phyloP scores from a whole-genome alignment of 1,140 invertebrate genomes.

The Bombus picipes region DNA sequence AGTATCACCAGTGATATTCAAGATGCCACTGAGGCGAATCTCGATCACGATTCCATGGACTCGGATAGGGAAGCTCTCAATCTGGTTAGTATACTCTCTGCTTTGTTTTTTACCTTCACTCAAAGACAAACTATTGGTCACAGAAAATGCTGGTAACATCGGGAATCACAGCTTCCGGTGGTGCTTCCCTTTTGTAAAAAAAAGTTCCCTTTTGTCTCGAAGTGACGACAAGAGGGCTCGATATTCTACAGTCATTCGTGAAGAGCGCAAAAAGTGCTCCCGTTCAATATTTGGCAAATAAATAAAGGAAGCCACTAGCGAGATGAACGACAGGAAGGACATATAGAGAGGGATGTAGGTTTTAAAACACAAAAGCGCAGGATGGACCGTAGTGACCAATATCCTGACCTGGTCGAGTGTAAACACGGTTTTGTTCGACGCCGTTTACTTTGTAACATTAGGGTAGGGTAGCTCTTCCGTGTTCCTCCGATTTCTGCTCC shows the following conservation, averaged over 20 bases:
- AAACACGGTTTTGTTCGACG: constrained; percentile 74
- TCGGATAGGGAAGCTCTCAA: constrained; percentile 84
- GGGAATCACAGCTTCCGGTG: constrained; percentile 26
- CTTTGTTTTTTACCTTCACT: neutral
- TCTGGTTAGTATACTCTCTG: constrained; percentile 76
- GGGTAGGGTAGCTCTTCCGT: constrained; percentile 60
- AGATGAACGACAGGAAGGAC: constrained; percentile 35
- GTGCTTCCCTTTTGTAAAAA: neutral
- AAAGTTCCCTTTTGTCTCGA: neutral
- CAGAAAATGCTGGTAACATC: neutral
- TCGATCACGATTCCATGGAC: constrained; percentile 84
- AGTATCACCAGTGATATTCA: constrained; percentile 83
- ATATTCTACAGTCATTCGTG: constrained; percentile 27
- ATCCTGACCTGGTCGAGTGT: constrained; percentile 73
- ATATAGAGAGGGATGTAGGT: constrained; percentile 46
- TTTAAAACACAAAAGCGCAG: constrained; percentile 72
- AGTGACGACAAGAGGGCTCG: neutral
- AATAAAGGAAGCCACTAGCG: constrained; percentile 65
- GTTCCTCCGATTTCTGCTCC: constrained; percentile 48
- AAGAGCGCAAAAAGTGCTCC: constrained; percentile 43
- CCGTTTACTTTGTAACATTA: constrained; percentile 71
- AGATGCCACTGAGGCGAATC: constrained; percentile 78
- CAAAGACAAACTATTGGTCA: neutral
- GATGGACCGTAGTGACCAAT: constrained; percentile 73
- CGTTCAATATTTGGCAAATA: constrained; percentile 74